Base-by-base conservation (phyloP, 35 echinoderm and acorn worm genomes). In the Acanthaster planci region DNA sequence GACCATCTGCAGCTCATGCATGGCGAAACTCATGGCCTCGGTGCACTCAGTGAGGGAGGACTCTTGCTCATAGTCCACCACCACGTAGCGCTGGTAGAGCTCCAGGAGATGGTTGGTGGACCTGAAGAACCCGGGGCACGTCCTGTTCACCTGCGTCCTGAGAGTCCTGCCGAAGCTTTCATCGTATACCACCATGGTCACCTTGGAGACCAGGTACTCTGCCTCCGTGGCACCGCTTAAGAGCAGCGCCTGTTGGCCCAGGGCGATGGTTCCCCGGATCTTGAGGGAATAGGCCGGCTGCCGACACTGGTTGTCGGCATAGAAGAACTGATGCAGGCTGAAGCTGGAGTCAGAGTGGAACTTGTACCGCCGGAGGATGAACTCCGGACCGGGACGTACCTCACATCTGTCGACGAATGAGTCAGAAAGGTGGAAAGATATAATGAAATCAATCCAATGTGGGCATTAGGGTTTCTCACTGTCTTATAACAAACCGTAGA, bases 291-390 rank as follows among this genome's bases (percentile, higher is more conserved):
- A 93, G 60, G 94, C 88, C 8, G 94, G 94, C 14, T 64, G 38
- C 37, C 84, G 68, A 51, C 94, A 97, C 22, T 83, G 77, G 40
- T 93, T 56, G 84, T 97, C 94, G 23, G 90, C 57, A 84, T 97
- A 97, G 90, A 90, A 97, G 81, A 93, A 97, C 87, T 97, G 94
- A 53, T 92, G 87, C 42, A 92, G 78, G 58, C 79, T 89, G 87
- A 93, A 97, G 18, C 83, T 86, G 76, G 60, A 22, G 79, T 93
- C 94, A 3, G 80, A 64, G 80, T 97, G 87, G 83, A 97, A 97
- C 84, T 84, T 97, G 87, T 97, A 97, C 10, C 84, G 87, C 26
- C 94, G 76, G 15, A 80, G 89, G 22, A 97, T 55, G 30, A 90
- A 97, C 59, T 89, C 83, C 15, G 94, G 94, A 14, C 94, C 94